A percentile compares a stretch with the other conserved stretches of the same genome.
phyloP scores from a whole-genome alignment of 2,113 vertebrate species.

The Osmerus mordax region DNA sequence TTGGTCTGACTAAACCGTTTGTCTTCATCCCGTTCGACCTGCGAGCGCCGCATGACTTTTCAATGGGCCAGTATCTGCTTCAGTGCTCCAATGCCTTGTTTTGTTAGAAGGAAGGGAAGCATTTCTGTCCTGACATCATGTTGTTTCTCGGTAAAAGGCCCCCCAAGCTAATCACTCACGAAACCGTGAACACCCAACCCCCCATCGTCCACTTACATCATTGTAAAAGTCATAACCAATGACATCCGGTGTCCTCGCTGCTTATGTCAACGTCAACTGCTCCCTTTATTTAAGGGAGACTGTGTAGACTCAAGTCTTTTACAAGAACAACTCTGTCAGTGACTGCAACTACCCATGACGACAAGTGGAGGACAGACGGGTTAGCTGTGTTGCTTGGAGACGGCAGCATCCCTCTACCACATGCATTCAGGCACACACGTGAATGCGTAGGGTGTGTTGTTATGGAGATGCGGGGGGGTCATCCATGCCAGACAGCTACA shows the following conservation, averaged over 20 bases:
- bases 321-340: background rate
- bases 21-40: background rate
- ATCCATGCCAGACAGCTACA: too few species aligned
- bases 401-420: slow-evolving; percentile 27
- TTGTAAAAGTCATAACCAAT: background rate
- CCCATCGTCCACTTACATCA: background rate
- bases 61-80: slow-evolving; percentile 41
- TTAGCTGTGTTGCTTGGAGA: slow-evolving; percentile 38
- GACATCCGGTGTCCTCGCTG: background rate
- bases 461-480: too few species aligned
- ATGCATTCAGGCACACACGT: slow-evolving; percentile 10
- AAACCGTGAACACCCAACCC: background rate
- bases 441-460: background rate
- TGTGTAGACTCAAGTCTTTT: too few species aligned
- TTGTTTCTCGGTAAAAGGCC: background rate
- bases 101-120: slow-evolving; percentile 47
- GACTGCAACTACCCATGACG: background rate
- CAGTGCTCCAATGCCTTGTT: slow-evolving; percentile 33
- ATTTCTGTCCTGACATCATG: slow-evolving; percentile 21
- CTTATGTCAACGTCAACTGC: background rate
- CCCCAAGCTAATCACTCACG: background rate
- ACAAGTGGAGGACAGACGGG: slow-evolving; percentile 16
- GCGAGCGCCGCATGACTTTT: slow-evolving; percentile 21
- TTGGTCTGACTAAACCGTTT: background rate
- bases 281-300: background rate